These are phyloP conservation scores for Agonopterix arenella DNA, from an alignment of 2,888 invertebrate species.

Conservation along the genomic window DNA sequence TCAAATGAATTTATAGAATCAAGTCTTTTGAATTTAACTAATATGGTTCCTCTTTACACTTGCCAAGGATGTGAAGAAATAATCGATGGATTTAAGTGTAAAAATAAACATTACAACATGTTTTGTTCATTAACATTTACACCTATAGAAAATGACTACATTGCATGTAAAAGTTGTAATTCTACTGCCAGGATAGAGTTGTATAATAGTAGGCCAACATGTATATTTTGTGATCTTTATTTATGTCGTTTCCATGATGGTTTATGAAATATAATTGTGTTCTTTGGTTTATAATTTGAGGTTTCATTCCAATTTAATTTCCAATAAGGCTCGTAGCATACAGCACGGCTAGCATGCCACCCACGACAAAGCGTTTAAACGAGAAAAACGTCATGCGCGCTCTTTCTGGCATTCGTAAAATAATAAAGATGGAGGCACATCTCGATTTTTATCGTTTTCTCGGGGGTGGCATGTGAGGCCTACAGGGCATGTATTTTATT, in stretches of 20 bases:
- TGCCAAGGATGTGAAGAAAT: conserved; percentile 56
- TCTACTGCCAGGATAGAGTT: conserved; percentile 41
- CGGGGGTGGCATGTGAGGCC: too few relatives aligned
- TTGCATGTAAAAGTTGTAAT: conserved; percentile 46
- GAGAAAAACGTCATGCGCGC: too few relatives aligned
- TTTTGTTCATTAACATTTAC: conserved; percentile 55
- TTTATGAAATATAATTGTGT: conserved; percentile 6
- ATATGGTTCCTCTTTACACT: conserved; percentile 20
- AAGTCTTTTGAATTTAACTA: conserved; percentile 18
- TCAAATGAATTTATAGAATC: conserved; percentile 16
- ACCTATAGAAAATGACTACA: conserved; percentile 46
- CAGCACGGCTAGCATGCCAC: too few relatives aligned
- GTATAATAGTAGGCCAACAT: conserved; percentile 28
- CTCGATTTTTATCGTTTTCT: too few relatives aligned
- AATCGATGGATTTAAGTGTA: conserved; percentile 43
- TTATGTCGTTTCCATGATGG: conserved; percentile 17
- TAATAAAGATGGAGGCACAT: too few relatives aligned
- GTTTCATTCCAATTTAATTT: conserved; percentile 10
- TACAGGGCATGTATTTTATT: too few relatives aligned
- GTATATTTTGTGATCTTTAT: conserved; percentile 55
- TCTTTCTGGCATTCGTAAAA: too few relatives aligned
- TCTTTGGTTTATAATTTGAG: conserved; percentile 1
- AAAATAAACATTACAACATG: conserved; percentile 46
- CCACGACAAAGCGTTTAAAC: too few relatives aligned
- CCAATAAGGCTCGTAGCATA: neutral